A percentile compares a stretch with the other conserved stretches of the same genome.
These are phyloP conservation scores for Uloborus diversus DNA, from an alignment of 1,140 invertebrate species.

Conservation along the genomic window DNA sequence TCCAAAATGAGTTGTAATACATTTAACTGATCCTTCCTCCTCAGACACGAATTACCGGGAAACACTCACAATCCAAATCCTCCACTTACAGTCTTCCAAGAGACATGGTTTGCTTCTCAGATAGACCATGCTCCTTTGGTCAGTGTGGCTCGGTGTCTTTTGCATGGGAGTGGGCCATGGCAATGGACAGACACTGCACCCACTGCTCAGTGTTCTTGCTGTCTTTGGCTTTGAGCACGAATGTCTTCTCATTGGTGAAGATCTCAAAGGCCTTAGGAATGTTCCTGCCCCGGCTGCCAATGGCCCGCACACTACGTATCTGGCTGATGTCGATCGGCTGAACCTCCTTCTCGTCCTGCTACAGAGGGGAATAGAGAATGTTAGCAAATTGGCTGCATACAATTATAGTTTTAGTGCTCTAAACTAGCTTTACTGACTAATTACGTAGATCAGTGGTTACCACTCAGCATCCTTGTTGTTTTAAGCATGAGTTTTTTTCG, in stretches of 20 bases:
- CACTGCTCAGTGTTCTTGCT: conserved; percentile 94
- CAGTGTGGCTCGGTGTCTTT: no score
- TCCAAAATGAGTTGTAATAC: no score
- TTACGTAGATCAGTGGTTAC: no score
- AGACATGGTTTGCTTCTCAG: no score
- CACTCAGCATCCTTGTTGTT: no score
- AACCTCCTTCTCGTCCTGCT: conserved; percentile 65
- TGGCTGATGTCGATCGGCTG: conserved; percentile 83
- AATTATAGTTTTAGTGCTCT: no score
- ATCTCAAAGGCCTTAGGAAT: conserved; percentile 97
- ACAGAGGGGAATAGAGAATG: conserved; percentile 35
- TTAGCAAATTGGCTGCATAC: background rate
- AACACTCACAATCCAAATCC: no score
- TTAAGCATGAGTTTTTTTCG: background rate
- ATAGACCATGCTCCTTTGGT: no score
- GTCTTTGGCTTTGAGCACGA: conserved; percentile 92
- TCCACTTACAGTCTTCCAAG: no score
- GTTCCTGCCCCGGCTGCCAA: conserved; percentile 77
- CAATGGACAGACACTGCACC: conserved; percentile 89
- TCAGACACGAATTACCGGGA: no score
- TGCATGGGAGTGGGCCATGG: conserved; percentile 82
- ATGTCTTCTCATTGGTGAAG: conserved; percentile 89
- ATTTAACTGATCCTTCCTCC: no score
- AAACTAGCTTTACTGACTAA: no score
- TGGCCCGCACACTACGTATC: conserved; percentile 89